phyloP scores from a whole-genome alignment of 2,797 vertebrate species.

The Sebastes diaconus region DNA sequence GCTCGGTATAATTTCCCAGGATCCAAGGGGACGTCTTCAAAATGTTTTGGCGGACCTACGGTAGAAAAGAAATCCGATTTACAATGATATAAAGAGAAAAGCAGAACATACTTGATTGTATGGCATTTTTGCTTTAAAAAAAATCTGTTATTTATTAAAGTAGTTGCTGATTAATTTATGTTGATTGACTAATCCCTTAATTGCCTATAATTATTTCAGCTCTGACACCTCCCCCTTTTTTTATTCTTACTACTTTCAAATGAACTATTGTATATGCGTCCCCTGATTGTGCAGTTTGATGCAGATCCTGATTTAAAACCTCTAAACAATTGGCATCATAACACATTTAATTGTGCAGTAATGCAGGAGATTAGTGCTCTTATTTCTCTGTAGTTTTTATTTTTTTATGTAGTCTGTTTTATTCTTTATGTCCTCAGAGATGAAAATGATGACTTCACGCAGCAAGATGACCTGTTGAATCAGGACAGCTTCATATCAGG shows the following conservation, averaged over 20 bases:
- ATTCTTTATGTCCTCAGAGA: constrained; percentile 31
- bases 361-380: background rate
- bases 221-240: background rate
- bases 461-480: constrained; percentile 56
- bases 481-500: constrained; percentile 72
- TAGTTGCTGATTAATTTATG: background rate
- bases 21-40: too few relatives aligned
- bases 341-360: background rate
- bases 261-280: background rate
- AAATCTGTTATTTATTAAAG: background rate
- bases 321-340: background rate
- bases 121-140: background rate
- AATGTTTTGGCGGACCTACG: background rate
- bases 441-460: constrained; percentile 36
- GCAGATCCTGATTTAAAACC: background rate
- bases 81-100: background rate
- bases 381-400: background rate
- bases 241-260: background rate
- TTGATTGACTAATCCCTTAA: too few relatives aligned
- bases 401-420: background rate
- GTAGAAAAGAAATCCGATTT: background rate
- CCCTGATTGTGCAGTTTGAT: background rate
- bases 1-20: background rate
- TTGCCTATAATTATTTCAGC: background rate
- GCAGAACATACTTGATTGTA: background rate